Evolutionary conservation across 2,113 vertebrate species (phyloP).

Genomic region (Cranoglanis bouderius): DNA sequence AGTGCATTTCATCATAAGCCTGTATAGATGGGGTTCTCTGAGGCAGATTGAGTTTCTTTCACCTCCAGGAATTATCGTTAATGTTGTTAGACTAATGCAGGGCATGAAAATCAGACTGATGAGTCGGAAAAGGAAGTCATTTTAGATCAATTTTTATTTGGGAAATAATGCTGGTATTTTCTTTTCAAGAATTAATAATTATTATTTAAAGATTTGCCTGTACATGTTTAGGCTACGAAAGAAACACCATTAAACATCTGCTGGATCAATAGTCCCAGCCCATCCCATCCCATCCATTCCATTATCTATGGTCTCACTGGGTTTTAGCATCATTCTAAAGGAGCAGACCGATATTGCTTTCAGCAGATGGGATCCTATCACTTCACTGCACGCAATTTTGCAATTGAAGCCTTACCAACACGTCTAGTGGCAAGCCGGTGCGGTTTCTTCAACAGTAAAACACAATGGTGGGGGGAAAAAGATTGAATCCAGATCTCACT

Average conservation of each 20-base stretch:
- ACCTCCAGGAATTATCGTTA: background rate
- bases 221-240: background rate
- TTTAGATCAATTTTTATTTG: background rate
- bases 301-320: background rate
- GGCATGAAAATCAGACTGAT: background rate
- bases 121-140: background rate
- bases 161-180: background rate
- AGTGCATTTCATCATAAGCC: slow-evolving; percentile 8
- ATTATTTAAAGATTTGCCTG: background rate
- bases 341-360: slow-evolving; percentile 1
- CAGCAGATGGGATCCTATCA: slow-evolving; percentile 24
- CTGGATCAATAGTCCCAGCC: slow-evolving; percentile 8
- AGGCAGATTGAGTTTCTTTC: background rate
- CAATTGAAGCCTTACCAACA: too few species aligned
- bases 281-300: background rate
- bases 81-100: background rate
- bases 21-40: background rate
- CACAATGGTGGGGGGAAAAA: background rate
- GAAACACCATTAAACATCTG: background rate
- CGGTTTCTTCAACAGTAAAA: background rate
- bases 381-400: background rate
- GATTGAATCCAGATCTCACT: too few species aligned
- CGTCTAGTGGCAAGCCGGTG: background rate
- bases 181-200: background rate
- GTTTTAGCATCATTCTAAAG: background rate